Percentiles rank a stretch among this genome's conserved stretches.
Conservation (phyloP, 2,888 invertebrate genomes). For the Notocelia uddmanniana region DNA sequence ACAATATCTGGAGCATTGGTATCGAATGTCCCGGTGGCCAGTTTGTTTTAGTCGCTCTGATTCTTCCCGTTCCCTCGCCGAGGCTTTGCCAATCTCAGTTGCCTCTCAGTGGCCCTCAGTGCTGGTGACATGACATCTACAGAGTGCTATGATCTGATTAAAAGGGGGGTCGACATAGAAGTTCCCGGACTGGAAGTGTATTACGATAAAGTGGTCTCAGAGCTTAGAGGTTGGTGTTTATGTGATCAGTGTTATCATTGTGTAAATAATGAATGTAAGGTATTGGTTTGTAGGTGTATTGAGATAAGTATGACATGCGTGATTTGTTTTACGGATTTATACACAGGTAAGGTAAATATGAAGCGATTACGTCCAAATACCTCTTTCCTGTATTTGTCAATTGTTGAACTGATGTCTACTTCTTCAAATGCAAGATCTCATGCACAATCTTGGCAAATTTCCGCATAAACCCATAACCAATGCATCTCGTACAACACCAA, state of each 20-base stretch:
- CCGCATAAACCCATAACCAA: conserved; percentile 50
- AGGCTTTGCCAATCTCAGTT: conserved; percentile 59
- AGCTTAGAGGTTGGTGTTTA: conserved; percentile 84
- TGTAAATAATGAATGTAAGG: conserved; percentile 14
- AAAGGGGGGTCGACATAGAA: conserved; percentile 80
- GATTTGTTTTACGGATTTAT: conserved; percentile 17
- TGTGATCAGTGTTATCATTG: conserved; percentile 47
- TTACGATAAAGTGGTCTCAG: conserved; percentile 86
- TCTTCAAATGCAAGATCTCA: neutral
- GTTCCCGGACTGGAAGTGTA: conserved; percentile 84
- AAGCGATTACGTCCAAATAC: neutral
- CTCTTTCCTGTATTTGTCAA: neutral
- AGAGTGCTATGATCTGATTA: conserved; percentile 83
- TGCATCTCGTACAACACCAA: conserved; percentile 29
- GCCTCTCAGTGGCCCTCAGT: conserved; percentile 54
- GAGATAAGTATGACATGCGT: conserved; percentile 18
- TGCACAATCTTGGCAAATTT: conserved; percentile 42
- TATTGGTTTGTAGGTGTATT: conserved; percentile 16
- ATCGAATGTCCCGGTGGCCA: conserved; percentile 81
- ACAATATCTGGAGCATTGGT: conserved; percentile 76
- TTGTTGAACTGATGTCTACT: neutral
- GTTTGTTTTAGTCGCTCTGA: conserved; percentile 84
- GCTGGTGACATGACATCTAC: conserved; percentile 81
- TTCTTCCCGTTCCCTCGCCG: conserved; percentile 75
- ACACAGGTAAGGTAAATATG: conserved; percentile 21